phyloP scores from a whole-genome alignment of 2,888 invertebrate genomes.

The Microctonus brassicae region DNA sequence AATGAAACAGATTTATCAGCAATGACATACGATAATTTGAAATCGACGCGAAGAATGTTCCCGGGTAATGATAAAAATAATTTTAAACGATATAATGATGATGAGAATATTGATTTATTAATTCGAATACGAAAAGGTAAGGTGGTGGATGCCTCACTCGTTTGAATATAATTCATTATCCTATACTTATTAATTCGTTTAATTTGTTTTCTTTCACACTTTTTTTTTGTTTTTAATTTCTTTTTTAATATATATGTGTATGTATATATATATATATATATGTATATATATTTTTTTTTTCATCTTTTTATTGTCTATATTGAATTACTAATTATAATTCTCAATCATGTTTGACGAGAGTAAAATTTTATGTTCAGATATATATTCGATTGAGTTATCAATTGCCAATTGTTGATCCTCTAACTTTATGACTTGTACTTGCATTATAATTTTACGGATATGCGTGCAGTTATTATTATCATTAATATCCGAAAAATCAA shows the following conservation, averaged over 20 bases:
- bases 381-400: slow-evolving; percentile 2
- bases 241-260: too few species aligned
- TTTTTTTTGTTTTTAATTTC: neutral
- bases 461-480: neutral
- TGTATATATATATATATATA: too few species aligned
- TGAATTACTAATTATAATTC: slow-evolving; percentile 1
- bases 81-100: neutral
- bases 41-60: neutral
- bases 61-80: neutral
- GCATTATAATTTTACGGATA: slow-evolving; percentile 13
- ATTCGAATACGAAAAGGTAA: neutral
- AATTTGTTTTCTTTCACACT: neutral
- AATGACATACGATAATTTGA: neutral
- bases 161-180: neutral
- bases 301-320: neutral
- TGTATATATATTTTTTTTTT: too few species aligned
- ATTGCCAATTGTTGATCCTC: slow-evolving; percentile 1
- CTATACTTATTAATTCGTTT: neutral
- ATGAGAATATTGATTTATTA: slow-evolving; percentile 7
- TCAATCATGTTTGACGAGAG: slow-evolving; percentile 14
- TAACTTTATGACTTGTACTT: neutral
- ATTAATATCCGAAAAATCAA: slow-evolving; percentile 5
- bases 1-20: neutral
- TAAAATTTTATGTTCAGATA: slow-evolving; percentile 16
- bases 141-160: neutral